Base-by-base conservation (phyloP, 2,888 invertebrate species). In the Alloscopus bannaensis region DNA sequence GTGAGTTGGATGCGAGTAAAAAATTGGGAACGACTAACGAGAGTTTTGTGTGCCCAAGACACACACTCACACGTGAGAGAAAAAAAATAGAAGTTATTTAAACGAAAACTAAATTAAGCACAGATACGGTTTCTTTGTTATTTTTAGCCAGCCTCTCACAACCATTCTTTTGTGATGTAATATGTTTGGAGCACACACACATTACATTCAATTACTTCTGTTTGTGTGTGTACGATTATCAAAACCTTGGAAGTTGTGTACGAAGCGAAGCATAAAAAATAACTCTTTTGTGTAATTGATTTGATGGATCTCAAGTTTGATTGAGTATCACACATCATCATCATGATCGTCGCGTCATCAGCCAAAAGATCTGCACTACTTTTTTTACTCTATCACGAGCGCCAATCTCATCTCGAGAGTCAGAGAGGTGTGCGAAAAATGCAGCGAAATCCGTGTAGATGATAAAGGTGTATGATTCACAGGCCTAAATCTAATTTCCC, bases 191-290 rank as follows among this genome's bases (percentile, higher is more conserved):
- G 36, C 36, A 36, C 52, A 22, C 52, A 16, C 52, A 22, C 47
- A 22, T 45, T 16, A 20, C 52, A 16, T 24, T 11, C 52, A 22
- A n/a, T n/a, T n/a, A n/a, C n/a, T n/a, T n/a, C n/a, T n/a, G n/a
- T n/a, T n/a, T n/a, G n/a, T n/a, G n/a, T 52, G 6, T 52, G 52
- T 52, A 52, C 16, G 24, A 3, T 52, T 52, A 52, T 52, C 20
- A 24, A 52, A 52, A 52, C 52, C 52, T 52, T 52, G 52, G 52
- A 24, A 52, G 52, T 24, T 13, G n/a, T 52, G 22, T 52, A 22
- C 22, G 20, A 3, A 22, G 20, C 24, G 11, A 52, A 52, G 20
- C 52, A 4, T 24, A n/a, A 3, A 8, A 52, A 20, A 52, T n/a
- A n/a, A n/a, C 16, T 20, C 11, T 52, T 52, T 36, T 13, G 13